Evolutionary conservation across 1,140 invertebrate species (phyloP), one percentile per base, ranked within the genome.

Genomic region (Dicyema japonicum): DNA sequence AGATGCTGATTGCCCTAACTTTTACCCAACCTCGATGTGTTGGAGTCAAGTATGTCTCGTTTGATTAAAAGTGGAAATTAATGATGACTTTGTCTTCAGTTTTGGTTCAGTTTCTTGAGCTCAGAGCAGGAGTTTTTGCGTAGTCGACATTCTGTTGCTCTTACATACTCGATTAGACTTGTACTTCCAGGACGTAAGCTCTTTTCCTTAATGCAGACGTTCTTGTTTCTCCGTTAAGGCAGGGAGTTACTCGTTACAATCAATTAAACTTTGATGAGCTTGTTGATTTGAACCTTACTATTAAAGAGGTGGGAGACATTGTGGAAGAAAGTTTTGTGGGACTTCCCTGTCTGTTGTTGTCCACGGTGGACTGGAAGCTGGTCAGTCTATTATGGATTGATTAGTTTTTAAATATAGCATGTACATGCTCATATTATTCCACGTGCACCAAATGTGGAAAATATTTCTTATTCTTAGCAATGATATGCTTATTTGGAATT

Each of bases 371-470:
- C 47, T 56, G 4, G 60, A 67, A 37, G 72, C 76, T 4, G 76
- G 76, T 8, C 74, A 76, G 50, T 74, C 69, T 14, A 62, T 85
- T 13, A 49, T 61, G 42, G 67, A 69, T 53, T 37, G 32, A 21
- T 21, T 32, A 21, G 32, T 29, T 29, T 26, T 37, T 17, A 27
- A 34, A 52, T 56, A 16, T 44, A 69, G 58, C 72, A 78, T 50
- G 58, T 76, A 0, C 72, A 78, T 50, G 65, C 69, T 30, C 72
- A 78, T 43, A 59, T 78, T 29, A 51, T 76, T 41, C 72, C 72
- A 1, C 50, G 71, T 26, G 63, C 60, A 34, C 34, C 47, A 18
- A 63, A 62, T 1, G 72, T 76, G n/a, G n/a, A n/a, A n/a, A n/a
- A n/a, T n/a, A n/a, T n/a, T n/a, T n/a, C n/a, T n/a, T 46, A 72